Percentiles rank a stretch among this genome's conserved stretches.
Evolutionary conservation across 2,797 vertebrate genomes (phyloP).

Genomic region (Limosa lapponica): DNA sequence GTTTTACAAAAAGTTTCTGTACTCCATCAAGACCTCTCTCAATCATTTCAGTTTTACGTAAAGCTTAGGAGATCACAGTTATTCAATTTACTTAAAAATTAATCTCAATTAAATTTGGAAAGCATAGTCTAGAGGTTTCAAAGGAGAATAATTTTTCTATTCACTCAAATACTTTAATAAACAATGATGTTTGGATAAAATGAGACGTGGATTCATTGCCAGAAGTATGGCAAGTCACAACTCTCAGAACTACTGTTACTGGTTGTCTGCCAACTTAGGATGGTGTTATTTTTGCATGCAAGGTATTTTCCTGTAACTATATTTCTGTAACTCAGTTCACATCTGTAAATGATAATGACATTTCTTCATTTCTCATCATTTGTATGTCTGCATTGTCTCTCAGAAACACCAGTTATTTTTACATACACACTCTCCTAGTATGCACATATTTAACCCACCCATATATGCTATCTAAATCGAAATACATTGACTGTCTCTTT

Average conservation of each 20-base stretch:
- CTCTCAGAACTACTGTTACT: background rate
- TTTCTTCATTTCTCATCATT: constrained; percentile 5
- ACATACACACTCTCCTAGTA: background rate
- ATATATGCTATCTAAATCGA: background rate
- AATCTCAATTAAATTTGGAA: background rate
- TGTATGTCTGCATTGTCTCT: background rate
- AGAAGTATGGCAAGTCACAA: background rate
- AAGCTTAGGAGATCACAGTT: background rate
- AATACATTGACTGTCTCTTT: background rate
- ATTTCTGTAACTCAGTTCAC: background rate
- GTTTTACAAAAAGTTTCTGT: background rate
- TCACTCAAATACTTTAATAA: background rate
- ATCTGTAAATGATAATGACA: background rate
- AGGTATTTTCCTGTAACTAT: background rate
- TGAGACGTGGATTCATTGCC: background rate
- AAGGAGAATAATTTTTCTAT: background rate
- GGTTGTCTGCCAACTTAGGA: background rate
- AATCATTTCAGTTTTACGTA: background rate
- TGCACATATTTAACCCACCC: background rate
- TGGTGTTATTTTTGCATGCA: background rate
- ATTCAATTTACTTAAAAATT: background rate
- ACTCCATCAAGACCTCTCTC: background rate
- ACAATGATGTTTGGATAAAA: background rate
- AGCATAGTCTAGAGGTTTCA: background rate
- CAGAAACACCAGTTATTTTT: background rate